A percentile compares a stretch with the other conserved stretches of the same genome.
These are phyloP conservation scores for Diploscapter pachys DNA, from an alignment of 1,140 invertebrate species.

Conservation along the genomic window DNA sequence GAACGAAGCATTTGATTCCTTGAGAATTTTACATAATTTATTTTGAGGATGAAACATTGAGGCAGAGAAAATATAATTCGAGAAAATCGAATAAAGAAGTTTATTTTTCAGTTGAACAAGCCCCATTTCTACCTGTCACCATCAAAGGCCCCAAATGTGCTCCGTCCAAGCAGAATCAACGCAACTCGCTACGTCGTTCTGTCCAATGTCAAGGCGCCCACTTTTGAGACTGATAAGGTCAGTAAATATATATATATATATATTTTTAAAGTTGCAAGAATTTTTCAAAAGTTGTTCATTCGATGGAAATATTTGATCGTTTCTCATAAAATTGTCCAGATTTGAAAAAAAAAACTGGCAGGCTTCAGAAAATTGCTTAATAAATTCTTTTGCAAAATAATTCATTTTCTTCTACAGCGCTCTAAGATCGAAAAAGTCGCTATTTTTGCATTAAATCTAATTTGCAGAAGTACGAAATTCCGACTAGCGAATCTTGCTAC, in stretches of 20 bases:
- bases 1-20: constrained; percentile 4
- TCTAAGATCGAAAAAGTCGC: not conserved
- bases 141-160: constrained; percentile 49
- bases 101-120: constrained; percentile 43
- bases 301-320: not conserved
- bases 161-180: constrained; percentile 48
- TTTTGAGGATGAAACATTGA: constrained; percentile 26
- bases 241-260: not conserved
- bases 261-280: too few relatives aligned
- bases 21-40: not conserved
- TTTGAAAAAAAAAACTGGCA: constrained; percentile 5
- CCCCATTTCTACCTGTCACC: constrained; percentile 43
- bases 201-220: constrained; percentile 41
- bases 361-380: not conserved
- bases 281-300: too few relatives aligned
- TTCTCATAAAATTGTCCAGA: constrained; percentile 1
- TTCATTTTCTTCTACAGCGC: not conserved
- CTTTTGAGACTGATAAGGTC: constrained; percentile 33
- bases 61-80: not conserved
- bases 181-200: constrained; percentile 44
- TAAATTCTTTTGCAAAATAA: not conserved
- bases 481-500: constrained; percentile 45
- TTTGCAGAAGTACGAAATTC: constrained; percentile 26
- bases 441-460: not conserved
- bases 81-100: constrained; percentile 5